Evolutionary conservation across 2,888 invertebrate species (phyloP).

Genomic region (Timema podura): DNA sequence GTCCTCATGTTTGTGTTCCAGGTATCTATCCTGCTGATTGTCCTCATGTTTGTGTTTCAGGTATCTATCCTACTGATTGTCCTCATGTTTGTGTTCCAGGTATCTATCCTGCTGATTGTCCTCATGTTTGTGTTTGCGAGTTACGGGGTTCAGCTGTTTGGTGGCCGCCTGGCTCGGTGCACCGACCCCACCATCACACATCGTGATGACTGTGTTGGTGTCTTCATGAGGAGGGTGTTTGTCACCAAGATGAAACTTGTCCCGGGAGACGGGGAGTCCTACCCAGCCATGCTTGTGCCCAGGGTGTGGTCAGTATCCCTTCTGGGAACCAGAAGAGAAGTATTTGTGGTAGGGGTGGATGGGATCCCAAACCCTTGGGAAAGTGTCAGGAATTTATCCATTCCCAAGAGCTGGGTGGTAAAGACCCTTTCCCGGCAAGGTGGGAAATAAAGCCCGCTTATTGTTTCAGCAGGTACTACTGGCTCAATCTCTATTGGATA

Average conservation of each 20-base stretch:
- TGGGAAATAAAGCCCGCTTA: too few relatives aligned
- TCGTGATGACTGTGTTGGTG: constrained; percentile 87
- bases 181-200: constrained; percentile 87
- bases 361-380: neutral
- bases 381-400: too few relatives aligned
- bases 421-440: too few relatives aligned
- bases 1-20: constrained; percentile 42
- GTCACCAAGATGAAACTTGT: constrained; percentile 96
- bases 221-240: constrained; percentile 91
- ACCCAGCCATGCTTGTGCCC: constrained; percentile 93
- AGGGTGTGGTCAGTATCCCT: constrained; percentile 77
- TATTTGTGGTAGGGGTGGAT: neutral
- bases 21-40: constrained; percentile 93
- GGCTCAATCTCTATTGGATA: too few relatives aligned
- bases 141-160: constrained; percentile 97
- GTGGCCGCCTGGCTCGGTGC: constrained; percentile 92
- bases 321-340: neutral
- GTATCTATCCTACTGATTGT: constrained; percentile 94
- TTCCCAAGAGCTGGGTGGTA: too few relatives aligned
- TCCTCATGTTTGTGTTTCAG: constrained; percentile 97
- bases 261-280: constrained; percentile 76
- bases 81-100: constrained; percentile 83
- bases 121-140: constrained; percentile 99
- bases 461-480: too few relatives aligned
- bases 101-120: constrained; percentile 92